Base-by-base conservation (phyloP, 1,140 invertebrate species). In the Calosoma granatense region DNA sequence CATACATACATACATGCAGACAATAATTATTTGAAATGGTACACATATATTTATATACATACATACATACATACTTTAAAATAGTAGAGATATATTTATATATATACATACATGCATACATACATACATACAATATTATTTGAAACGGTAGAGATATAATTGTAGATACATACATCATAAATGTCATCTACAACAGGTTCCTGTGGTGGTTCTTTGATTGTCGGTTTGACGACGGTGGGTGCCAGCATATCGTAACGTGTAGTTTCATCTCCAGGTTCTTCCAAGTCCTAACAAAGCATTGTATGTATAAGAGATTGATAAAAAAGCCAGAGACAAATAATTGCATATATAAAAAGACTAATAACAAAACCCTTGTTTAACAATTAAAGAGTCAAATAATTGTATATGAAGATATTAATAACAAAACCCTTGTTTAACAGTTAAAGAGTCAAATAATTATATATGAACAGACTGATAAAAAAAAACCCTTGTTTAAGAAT, bases 261-360 rank as follows among this genome's bases (percentile, higher is more conserved):
- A 56, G 82, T 90, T 66, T 95, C 83, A n/a, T 84, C 76, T 19
- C 86, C 87, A 0, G 92, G 90, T 70, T 97, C 94, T 70, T 97
- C 92, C 9, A 96, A 70, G 22, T 80, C 73, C 78, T 79, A 59
- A 17, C 1, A 58, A 55, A 36, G 39, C 19, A 53, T 2, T 54
- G 43, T 54, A 36, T 11, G 41, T 20, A 30, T 6, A 39, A 39
- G 51, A 56, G 22, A 26, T 47, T 51, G 51, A 15, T 15, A 30
- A 2, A 51, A 12, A 23, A 53, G 6, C 39, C 3, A 22, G 11
- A 56, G 20, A 47, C 41, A 20, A 22, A 54, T 51, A 43, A 2
- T 56, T 11, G 3, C 2, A 39, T 47, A 47, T 47, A 12, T 12
- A 9, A 17, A 17, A 6, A 47, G 6, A 47, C n/a, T n/a, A n/a